A percentile compares a stretch with the other conserved stretches of the same genome.
Evolutionary conservation across 2,888 invertebrate genomes (phyloP).

Genomic region (Hypomecis punctinalis): DNA sequence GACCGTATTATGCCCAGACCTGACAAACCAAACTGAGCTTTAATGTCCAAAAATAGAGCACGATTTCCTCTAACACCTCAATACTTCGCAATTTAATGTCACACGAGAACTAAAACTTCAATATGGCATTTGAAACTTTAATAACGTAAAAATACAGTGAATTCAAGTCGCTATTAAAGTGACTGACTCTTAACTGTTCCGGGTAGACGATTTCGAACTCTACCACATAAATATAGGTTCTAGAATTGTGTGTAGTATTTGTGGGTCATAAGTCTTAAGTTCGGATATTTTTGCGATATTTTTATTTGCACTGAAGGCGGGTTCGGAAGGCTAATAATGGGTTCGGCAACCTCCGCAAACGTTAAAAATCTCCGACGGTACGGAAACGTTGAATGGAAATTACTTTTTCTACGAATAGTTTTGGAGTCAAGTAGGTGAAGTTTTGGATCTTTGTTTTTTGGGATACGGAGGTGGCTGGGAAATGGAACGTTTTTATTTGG

Average conservation of each 20-base stretch:
- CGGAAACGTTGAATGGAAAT: slow-evolving; percentile 35
- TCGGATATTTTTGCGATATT: slow-evolving; percentile 31
- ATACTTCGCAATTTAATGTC: slow-evolving; percentile 39
- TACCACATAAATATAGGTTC: background rate
- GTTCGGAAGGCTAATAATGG: slow-evolving; percentile 43
- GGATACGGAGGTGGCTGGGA: slow-evolving; percentile 12
- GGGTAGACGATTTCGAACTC: slow-evolving; percentile 1
- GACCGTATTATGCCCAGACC: slow-evolving; percentile 24
- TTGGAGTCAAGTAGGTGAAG: slow-evolving; percentile 23
- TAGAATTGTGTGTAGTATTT: background rate
- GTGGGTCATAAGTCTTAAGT: slow-evolving; percentile 14
- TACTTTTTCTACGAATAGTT: slow-evolving; percentile 31
- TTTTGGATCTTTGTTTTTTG: slow-evolving; percentile 23
- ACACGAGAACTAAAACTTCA: slow-evolving; percentile 43
- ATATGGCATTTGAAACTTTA: slow-evolving; percentile 46
- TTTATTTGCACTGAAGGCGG: slow-evolving; percentile 40
- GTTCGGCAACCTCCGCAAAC: slow-evolving; percentile 33
- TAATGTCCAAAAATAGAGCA: slow-evolving; percentile 9
- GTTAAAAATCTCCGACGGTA: slow-evolving; percentile 26
- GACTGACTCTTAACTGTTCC: slow-evolving; percentile 18
- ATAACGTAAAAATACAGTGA: slow-evolving; percentile 45
- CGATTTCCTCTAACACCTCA: slow-evolving; percentile 17
- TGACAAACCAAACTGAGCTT: slow-evolving; percentile 10
- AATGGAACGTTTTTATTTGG: slow-evolving; percentile 19
- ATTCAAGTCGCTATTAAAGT: slow-evolving; percentile 36